These are phyloP conservation scores for Remorina albescens DNA, from an alignment of 2,797 vertebrate species.

Conservation along the genomic window DNA sequence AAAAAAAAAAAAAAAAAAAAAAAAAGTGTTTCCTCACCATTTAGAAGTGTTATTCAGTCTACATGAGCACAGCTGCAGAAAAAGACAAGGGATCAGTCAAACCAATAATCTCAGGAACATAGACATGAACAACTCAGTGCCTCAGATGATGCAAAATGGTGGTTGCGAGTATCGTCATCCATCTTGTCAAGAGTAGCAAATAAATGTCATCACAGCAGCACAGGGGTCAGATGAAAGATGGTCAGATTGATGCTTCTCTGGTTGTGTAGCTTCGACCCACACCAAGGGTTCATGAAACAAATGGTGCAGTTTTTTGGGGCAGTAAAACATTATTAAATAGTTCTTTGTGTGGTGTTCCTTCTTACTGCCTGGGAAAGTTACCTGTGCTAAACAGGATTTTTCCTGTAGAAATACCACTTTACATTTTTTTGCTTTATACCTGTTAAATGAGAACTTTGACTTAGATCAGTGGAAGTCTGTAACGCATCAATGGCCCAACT, in stretches of 20 bases:
- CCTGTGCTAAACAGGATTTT: too few relatives aligned
- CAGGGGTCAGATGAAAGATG: neutral
- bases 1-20: too few relatives aligned
- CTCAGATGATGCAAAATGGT: conserved; percentile 88
- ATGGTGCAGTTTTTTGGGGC: neutral
- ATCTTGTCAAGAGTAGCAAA: conserved; percentile 98
- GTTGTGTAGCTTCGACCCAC: neutral
- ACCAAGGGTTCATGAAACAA: neutral
- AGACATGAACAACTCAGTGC: conserved; percentile 53
- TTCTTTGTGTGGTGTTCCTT: too few relatives aligned
- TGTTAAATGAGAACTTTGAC: too few relatives aligned
- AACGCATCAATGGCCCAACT: too few relatives aligned
- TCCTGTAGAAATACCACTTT: too few relatives aligned
- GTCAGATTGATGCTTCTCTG: conserved; percentile 31
- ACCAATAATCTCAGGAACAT: rapidly evolving
- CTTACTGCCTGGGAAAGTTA: too few relatives aligned
- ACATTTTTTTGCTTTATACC: too few relatives aligned
- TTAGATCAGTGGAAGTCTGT: too few relatives aligned
- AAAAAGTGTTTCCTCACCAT: conserved; percentile 46
- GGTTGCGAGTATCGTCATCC: conserved; percentile 89
- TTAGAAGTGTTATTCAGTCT: rapidly evolving
- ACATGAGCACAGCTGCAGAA: conserved; percentile 8
- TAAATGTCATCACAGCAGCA: conserved; percentile 92
- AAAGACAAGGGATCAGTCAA: neutral
- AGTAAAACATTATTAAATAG: too few relatives aligned